Conservation (phyloP, 2,888 invertebrate genomes). For the Caenorhabditis sinica region DNA sequence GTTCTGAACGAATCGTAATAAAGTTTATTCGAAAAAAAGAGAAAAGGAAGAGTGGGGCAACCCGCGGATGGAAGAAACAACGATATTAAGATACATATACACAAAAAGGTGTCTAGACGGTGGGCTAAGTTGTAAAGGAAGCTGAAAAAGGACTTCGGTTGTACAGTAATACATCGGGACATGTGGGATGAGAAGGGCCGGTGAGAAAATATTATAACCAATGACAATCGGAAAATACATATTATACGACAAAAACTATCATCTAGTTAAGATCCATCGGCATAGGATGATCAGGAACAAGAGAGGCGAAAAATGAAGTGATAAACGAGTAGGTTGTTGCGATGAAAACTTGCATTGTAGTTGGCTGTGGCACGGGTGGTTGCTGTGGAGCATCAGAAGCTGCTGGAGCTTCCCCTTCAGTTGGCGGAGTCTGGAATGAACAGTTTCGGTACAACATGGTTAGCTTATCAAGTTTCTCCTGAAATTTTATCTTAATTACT, state of each 20-base stretch:
- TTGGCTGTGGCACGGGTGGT: conserved; percentile 78
- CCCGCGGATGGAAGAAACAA: conserved; percentile 47
- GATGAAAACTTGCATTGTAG: conserved; percentile 88
- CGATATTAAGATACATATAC: conserved; percentile 61
- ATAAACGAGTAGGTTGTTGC: conserved; percentile 91
- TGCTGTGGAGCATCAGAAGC: conserved; percentile 21
- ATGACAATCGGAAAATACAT: neutral
- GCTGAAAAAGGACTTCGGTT: conserved; percentile 32
- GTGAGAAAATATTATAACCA: conserved; percentile 43
- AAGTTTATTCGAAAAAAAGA: conserved; percentile 52
- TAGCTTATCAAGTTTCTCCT: neutral
- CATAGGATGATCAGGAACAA: conserved; percentile 92
- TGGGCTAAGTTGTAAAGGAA: conserved; percentile 27
- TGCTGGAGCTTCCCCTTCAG: conserved; percentile 21
- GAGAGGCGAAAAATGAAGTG: conserved; percentile 93
- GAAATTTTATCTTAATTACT: neutral
- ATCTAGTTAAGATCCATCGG: conserved; percentile 83
- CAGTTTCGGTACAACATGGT: neutral
- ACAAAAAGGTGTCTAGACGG: conserved; percentile 55
- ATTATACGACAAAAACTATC: neutral
- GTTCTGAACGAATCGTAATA: conserved; percentile 63
- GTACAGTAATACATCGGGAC: conserved; percentile 54
- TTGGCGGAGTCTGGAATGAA: conserved; percentile 29
- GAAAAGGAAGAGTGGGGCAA: conserved; percentile 20
- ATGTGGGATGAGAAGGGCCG: conserved; percentile 6